These are phyloP conservation scores for Rhagonycha fulva DNA, from an alignment of 2,888 invertebrate species.

Conservation along the genomic window DNA sequence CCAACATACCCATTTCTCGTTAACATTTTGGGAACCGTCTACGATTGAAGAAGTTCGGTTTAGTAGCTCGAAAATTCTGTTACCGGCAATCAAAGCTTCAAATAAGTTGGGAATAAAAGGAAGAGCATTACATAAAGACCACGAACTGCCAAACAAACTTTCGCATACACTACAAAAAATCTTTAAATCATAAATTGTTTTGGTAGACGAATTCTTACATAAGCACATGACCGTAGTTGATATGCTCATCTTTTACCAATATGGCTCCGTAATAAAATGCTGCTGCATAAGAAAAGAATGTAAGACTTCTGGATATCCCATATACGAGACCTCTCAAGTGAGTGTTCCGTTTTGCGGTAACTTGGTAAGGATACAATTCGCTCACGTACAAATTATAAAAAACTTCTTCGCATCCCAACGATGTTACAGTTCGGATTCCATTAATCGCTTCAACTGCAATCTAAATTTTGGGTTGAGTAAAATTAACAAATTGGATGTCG, in stretches of 20 bases:
- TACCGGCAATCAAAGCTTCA: slow-evolving; percentile 75
- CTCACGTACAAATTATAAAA: slow-evolving; percentile 67
- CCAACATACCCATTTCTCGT: slow-evolving; percentile 45
- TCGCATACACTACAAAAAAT: slow-evolving; percentile 69
- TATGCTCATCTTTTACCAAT: slow-evolving; percentile 63
- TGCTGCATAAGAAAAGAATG: slow-evolving; percentile 71
- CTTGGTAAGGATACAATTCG: slow-evolving; percentile 64
- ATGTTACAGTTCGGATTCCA: slow-evolving; percentile 44
- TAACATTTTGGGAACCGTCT: slow-evolving; percentile 43
- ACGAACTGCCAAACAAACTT: slow-evolving; percentile 70
- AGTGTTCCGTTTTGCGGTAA: slow-evolving; percentile 61
- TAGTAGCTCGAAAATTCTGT: slow-evolving; percentile 67
- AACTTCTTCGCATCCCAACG: slow-evolving; percentile 70
- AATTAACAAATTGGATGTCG: slow-evolving; percentile 66
- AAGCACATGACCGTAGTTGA: slow-evolving; percentile 55
- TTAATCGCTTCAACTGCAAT: slow-evolving; percentile 80
- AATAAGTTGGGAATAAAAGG: slow-evolving; percentile 55
- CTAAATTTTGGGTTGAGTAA: slow-evolving; percentile 68
- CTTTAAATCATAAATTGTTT: no score
- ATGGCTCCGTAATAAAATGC: slow-evolving; percentile 75
- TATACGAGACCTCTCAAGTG: slow-evolving; percentile 72
- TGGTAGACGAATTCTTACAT: no score
- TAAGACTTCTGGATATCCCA: slow-evolving; percentile 69
- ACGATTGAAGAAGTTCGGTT: slow-evolving; percentile 64
- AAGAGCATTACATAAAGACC: slow-evolving; percentile 66